These are phyloP conservation scores for Puffinus mauretanicus DNA, from an alignment of 2,113 vertebrate species.

Conservation along the genomic window DNA sequence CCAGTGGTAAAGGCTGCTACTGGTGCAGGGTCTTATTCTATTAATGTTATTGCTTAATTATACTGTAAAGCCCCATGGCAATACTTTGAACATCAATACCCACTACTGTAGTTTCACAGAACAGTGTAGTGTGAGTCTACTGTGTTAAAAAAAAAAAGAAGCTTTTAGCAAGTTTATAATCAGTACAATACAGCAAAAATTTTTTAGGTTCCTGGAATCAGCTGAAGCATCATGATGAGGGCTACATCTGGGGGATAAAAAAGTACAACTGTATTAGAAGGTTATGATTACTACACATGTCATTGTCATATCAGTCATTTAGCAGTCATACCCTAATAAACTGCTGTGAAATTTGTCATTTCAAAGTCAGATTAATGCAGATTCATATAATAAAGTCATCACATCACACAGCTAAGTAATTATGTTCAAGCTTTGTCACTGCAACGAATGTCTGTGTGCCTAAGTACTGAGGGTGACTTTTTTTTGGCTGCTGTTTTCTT, in stretches of 20 bases:
- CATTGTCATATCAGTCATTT: neutral
- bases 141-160: neutral
- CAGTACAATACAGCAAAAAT: neutral
- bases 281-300: neutral
- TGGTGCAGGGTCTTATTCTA: neutral
- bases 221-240: neutral
- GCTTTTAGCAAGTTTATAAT: neutral
- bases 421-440: neutral
- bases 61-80: neutral
- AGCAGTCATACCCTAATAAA: neutral
- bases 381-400: conserved; percentile 10
- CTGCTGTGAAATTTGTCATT: conserved; percentile 25
- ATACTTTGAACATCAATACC: neutral
- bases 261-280: neutral
- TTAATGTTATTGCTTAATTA: neutral
- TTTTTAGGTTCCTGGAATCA: neutral
- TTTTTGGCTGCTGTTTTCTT: neutral
- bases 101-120: neutral
- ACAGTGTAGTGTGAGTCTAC: neutral
- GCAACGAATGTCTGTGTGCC: neutral
- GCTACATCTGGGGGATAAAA: neutral
- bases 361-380: conserved; percentile 18
- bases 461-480: neutral
- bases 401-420: neutral
- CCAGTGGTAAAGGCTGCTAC: neutral